Conservation (phyloP, 2,113 vertebrate genomes). For the Axis porcinus region DNA sequence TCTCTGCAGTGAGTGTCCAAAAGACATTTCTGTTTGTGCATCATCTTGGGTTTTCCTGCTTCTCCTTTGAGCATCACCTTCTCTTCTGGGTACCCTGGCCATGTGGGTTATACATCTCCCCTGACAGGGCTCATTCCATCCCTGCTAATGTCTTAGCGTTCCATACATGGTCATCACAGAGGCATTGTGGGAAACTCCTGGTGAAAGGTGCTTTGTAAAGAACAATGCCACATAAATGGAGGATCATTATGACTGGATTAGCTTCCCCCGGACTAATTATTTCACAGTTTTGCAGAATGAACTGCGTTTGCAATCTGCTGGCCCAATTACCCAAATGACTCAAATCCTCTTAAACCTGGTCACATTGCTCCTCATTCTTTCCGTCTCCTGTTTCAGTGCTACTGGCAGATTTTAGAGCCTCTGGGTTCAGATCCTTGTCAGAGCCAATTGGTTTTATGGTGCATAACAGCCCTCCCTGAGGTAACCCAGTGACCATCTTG, state of each 20-base stretch:
- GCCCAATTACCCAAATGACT: conserved; percentile 2
- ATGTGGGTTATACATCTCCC: rapidly evolving
- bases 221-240: neutral
- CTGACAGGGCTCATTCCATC: rapidly evolving
- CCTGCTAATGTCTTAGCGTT: neutral
- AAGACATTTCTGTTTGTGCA: neutral
- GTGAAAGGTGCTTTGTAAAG: neutral
- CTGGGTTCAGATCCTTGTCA: neutral
- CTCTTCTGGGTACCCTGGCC: rapidly evolving
- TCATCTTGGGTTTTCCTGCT: too few species aligned
- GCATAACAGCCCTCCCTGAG: rapidly evolving
- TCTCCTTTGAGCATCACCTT: neutral
- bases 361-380: neutral
- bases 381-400: neutral
- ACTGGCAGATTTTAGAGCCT: neutral
- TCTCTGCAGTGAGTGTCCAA: neutral
- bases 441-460: neutral
- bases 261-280: neutral
- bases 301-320: conserved; percentile 46
- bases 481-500: neutral
- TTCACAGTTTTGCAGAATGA: neutral
- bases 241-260: neutral
- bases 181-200: neutral
- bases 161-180: rapidly evolving
- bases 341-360: neutral